These are phyloP conservation scores for Hirundichthys speculiger DNA, from an alignment of 2,113 vertebrate genomes.

Conservation along the genomic window DNA sequence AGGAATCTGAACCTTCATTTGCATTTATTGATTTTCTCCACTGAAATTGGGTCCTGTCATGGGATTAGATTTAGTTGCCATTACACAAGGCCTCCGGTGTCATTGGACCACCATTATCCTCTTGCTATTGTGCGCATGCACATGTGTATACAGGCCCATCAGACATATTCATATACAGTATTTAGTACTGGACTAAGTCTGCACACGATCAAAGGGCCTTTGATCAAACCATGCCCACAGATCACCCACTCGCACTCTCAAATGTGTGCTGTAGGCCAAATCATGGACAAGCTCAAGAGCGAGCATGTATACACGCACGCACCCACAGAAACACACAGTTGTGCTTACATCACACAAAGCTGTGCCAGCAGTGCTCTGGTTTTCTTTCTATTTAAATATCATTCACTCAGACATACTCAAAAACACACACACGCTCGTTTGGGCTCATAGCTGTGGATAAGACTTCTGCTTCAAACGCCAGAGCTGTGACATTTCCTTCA, in stretches of 20 bases:
- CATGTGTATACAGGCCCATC: constrained; percentile 3
- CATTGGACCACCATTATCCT: constrained; percentile 54
- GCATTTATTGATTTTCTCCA: constrained; percentile 67
- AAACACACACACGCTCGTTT: constrained; percentile 28
- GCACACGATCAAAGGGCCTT: constrained; percentile 64
- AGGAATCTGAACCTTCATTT: constrained; percentile 66
- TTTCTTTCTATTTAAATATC: constrained; percentile 12
- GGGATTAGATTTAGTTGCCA: constrained; percentile 67
- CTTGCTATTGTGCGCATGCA: constrained; percentile 14
- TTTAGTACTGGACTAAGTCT: constrained; percentile 47
- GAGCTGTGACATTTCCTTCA: constrained; percentile 62
- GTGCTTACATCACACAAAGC: background rate
- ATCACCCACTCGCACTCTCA: constrained; percentile 51
- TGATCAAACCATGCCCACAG: constrained; percentile 67
- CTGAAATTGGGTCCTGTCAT: constrained; percentile 61
- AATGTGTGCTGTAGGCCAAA: constrained; percentile 30
- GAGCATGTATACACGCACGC: background rate
- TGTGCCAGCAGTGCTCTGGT: constrained; percentile 2
- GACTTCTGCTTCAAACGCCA: constrained; percentile 62
- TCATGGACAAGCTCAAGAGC: constrained; percentile 1
- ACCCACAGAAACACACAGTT: constrained; percentile 1
- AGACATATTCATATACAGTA: constrained; percentile 29
- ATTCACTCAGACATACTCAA: background rate
- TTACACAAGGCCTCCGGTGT: constrained; percentile 57
- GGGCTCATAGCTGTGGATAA: constrained; percentile 33